phyloP scores from a whole-genome alignment of 2,888 invertebrate genomes.

The Pecten maximus region DNA sequence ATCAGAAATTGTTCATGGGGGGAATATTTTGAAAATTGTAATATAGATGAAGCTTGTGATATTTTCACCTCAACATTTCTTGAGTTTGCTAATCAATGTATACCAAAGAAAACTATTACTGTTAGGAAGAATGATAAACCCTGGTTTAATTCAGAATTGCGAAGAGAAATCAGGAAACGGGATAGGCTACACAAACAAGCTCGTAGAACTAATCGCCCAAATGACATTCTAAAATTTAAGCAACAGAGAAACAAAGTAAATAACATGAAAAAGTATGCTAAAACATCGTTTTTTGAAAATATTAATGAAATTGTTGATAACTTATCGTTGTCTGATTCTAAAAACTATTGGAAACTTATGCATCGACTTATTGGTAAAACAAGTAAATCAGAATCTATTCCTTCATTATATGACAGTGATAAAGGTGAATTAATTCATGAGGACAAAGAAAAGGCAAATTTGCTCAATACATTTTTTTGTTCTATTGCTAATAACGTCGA shows the following conservation, averaged over 20 bases:
- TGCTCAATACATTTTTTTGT: slow-evolving; percentile 44
- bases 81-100: slow-evolving; percentile 41
- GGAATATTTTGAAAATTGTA: not conserved
- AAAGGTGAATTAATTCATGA: not conserved
- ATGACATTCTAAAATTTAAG: slow-evolving; percentile 37
- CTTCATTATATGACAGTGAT: slow-evolving; percentile 38
- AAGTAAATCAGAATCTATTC: slow-evolving; percentile 36
- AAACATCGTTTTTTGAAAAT: slow-evolving; percentile 36
- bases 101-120: slow-evolving; percentile 46
- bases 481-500: slow-evolving; percentile 42
- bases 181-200: slow-evolving; percentile 46
- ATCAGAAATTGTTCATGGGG: slow-evolving; percentile 30
- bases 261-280: slow-evolving; percentile 42
- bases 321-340: not conserved
- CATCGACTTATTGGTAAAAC: slow-evolving; percentile 34
- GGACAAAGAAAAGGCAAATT: slow-evolving; percentile 48
- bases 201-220: slow-evolving; percentile 18
- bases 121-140: slow-evolving; percentile 43
- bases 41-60: slow-evolving; percentile 36
- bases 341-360: slow-evolving; percentile 45
- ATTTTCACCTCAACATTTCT: slow-evolving; percentile 22
- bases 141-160: slow-evolving; percentile 49
- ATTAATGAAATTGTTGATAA: slow-evolving; percentile 39
- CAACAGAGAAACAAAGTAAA: slow-evolving; percentile 45
- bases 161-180: too few species aligned